These are phyloP conservation scores for Paralichthys olivaceus DNA, from an alignment of 2,113 vertebrate species.

Conservation along the genomic window DNA sequence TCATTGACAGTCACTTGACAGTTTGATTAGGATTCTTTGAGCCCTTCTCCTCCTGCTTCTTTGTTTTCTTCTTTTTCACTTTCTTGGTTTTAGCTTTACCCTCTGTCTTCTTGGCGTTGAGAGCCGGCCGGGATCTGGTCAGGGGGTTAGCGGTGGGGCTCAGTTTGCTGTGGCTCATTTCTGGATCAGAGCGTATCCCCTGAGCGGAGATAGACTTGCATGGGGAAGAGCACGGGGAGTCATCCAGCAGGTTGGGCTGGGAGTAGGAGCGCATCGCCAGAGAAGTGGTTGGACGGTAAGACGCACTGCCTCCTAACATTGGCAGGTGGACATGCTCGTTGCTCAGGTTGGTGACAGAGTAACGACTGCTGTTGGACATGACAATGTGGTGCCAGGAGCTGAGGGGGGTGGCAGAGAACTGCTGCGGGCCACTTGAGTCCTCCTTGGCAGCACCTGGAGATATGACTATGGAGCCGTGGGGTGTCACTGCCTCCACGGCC, in stretches of 20 bases:
- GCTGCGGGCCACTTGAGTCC: constrained; percentile 76
- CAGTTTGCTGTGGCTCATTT: constrained; percentile 64
- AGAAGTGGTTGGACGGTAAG: constrained; percentile 65
- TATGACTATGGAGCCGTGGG: constrained; percentile 82
- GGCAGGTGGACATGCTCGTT: constrained; percentile 75
- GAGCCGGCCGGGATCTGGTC: constrained; percentile 79
- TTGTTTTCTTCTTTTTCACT: constrained; percentile 77
- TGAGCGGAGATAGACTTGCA: constrained; percentile 71
- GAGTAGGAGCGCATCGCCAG: constrained; percentile 77
- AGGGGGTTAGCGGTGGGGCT: constrained; percentile 71
- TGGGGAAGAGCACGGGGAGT: constrained; percentile 34
- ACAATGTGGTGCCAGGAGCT: constrained; percentile 85
- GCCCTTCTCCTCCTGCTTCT: constrained; percentile 56
- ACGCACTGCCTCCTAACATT: constrained; percentile 47
- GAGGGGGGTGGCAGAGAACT: constrained; percentile 83
- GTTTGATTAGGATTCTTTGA: constrained; percentile 27
- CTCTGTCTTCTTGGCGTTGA: constrained; percentile 54
- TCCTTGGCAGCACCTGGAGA: constrained; percentile 79
- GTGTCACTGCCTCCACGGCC: constrained; percentile 83
- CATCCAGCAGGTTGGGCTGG: constrained; percentile 76
- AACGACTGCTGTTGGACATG: constrained; percentile 81
- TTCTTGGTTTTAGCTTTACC: constrained; percentile 67
- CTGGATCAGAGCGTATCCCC: constrained; percentile 64
- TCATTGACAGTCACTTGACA: constrained; percentile 26
- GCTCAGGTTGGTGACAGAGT: constrained; percentile 78